phyloP scores from a whole-genome alignment of 2,888 invertebrate species.

The Oscheius sp. region DNA sequence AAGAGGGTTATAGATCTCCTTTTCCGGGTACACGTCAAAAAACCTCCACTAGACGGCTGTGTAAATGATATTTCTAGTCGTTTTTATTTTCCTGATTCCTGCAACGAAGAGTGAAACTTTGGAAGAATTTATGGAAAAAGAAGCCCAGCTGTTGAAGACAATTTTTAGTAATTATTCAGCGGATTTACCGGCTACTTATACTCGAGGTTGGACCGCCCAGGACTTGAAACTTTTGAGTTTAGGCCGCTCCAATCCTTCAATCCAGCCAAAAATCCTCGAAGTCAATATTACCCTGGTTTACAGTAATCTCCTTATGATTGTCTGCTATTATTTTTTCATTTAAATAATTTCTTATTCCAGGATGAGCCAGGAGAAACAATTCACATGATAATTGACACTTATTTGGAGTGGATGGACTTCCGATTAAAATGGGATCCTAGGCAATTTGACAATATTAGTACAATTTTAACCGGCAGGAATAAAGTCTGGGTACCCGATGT shows the following conservation, averaged over 20 bases:
- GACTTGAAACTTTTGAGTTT: too few species aligned
- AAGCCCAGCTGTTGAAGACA: background rate
- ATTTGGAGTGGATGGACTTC: constrained; percentile 20
- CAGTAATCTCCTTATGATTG: constrained; percentile 22
- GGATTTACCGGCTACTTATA: constrained; percentile 25
- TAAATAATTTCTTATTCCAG: background rate
- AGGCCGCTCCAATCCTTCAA: constrained; percentile 9
- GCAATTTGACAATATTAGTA: constrained; percentile 8
- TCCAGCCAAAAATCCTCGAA: background rate
- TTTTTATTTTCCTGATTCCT: background rate
- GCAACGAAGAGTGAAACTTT: background rate
- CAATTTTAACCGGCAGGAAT: background rate
- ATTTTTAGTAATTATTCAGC: constrained; percentile 2
- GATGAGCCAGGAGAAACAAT: constrained; percentile 24
- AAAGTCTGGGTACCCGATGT: constrained; percentile 32
- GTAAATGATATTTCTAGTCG: too few species aligned
- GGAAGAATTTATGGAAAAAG: constrained; percentile 6
- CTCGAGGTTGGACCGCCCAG: constrained; percentile 20
- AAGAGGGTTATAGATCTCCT: too few species aligned
- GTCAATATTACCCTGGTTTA: constrained; percentile 31
- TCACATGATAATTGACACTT: constrained; percentile 7
- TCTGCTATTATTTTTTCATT: background rate
- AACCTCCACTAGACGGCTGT: too few species aligned
- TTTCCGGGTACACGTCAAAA: too few species aligned
- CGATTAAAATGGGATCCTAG: constrained; percentile 16